A percentile compares a stretch with the other conserved stretches of the same genome.
phyloP scores from a whole-genome alignment of 2,113 vertebrate species.

The Heptranchias perlo region DNA sequence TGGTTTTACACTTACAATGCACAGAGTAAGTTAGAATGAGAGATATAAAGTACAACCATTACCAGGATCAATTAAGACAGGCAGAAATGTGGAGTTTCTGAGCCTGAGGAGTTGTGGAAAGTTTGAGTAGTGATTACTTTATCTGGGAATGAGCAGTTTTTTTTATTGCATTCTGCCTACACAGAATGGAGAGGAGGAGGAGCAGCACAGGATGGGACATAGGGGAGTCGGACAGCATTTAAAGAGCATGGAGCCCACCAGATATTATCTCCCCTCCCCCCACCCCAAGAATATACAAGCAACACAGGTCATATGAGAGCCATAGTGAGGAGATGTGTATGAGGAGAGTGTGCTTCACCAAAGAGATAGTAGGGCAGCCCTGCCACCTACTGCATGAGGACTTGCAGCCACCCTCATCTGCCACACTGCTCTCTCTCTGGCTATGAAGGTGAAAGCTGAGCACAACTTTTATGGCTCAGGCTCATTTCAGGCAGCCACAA shows the following conservation, averaged over 20 bases:
- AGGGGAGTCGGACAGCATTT: not conserved
- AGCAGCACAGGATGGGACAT: not conserved
- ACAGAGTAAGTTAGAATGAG: not conserved
- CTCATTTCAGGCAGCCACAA: not conserved
- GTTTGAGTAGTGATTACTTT: not conserved
- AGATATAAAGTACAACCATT: not conserved
- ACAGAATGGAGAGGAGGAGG: not conserved
- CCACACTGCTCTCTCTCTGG: not conserved
- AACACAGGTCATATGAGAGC: not conserved
- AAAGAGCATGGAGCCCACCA: not conserved
- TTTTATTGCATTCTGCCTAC: not conserved
- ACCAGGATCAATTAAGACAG: not conserved
- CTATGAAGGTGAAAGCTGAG: not conserved
- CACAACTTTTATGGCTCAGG: not conserved
- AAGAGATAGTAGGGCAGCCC: not conserved
- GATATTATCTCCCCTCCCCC: not conserved
- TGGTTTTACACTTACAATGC: not conserved
- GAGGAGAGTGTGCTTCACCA: not conserved
- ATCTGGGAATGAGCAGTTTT: not conserved
- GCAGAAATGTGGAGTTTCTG: not conserved
- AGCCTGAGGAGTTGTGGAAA: not conserved
- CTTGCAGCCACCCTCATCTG: not conserved
- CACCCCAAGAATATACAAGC: not conserved
- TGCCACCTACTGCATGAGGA: not conserved
- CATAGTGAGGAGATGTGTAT: not conserved